These are phyloP conservation scores for Chroicocephalus ridibundus DNA, from an alignment of 2,113 vertebrate species.

Conservation along the genomic window DNA sequence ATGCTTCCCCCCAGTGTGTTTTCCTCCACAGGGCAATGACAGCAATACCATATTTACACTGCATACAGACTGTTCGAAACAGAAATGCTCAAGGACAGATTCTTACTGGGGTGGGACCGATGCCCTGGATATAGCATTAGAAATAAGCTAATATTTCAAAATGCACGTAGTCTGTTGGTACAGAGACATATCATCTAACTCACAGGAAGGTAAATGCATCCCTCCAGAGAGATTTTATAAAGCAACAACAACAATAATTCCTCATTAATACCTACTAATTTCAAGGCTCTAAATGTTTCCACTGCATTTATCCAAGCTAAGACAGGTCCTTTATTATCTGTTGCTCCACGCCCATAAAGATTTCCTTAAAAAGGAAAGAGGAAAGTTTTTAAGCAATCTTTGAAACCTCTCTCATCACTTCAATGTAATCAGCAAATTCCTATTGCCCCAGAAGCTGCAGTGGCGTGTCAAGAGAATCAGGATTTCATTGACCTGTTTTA, in stretches of 20 bases:
- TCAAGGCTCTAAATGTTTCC: conserved; percentile 63
- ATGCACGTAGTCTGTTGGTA: not conserved
- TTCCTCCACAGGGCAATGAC: not conserved
- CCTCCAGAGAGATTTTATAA: not conserved
- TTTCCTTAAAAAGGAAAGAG: conserved; percentile 70
- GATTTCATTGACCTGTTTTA: not conserved
- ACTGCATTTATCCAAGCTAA: conserved; percentile 80
- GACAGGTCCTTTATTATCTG: conserved; percentile 83
- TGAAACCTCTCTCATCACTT: not conserved
- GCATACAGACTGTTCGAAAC: not conserved
- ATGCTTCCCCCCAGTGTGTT: not conserved
- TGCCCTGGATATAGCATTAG: not conserved
- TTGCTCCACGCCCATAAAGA: conserved; percentile 77
- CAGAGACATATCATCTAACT: not conserved
- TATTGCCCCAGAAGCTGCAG: not conserved
- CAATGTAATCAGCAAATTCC: not conserved
- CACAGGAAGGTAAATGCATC: not conserved
- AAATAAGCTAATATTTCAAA: not conserved
- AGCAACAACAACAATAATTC: not conserved
- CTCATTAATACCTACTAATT: conserved; percentile 65
- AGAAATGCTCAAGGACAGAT: not conserved
- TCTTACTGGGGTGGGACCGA: not conserved
- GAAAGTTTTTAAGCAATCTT: not conserved
- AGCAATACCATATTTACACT: not conserved
- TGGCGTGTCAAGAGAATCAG: not conserved